These are phyloP conservation scores for Papio anubis DNA, from an alignment of 2,113 vertebrate species.

Conservation along the genomic window DNA sequence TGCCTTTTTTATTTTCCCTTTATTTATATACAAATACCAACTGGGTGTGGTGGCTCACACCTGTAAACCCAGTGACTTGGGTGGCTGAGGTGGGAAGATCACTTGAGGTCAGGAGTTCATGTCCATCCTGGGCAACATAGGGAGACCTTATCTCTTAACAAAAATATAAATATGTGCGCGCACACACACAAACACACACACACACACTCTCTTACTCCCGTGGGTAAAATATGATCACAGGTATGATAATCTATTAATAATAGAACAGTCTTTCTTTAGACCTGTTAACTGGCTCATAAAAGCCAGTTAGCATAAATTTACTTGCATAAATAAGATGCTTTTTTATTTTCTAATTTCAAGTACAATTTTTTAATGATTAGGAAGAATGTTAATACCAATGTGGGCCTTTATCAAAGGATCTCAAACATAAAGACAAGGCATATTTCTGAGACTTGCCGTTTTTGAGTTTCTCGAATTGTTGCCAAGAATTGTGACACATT, in stretches of 20 bases:
- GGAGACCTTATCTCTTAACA: background rate
- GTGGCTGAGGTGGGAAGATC: background rate
- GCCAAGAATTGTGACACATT: background rate
- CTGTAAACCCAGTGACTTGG: background rate
- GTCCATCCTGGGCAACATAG: background rate
- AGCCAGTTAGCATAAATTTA: constrained; percentile 19
- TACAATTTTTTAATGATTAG: constrained; percentile 32
- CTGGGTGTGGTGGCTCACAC: background rate
- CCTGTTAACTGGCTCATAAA: background rate
- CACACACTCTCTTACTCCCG: background rate
- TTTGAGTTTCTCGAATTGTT: constrained; percentile 41
- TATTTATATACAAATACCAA: background rate
- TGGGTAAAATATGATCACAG: background rate
- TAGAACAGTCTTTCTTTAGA: constrained; percentile 25
- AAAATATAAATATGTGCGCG: background rate
- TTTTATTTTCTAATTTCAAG: constrained; percentile 36
- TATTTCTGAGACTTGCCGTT: constrained; percentile 21
- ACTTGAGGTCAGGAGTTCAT: background rate
- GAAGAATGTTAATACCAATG: background rate
- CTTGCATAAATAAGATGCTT: constrained; percentile 19
- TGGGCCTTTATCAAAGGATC: constrained; percentile 51
- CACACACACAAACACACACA: no score
- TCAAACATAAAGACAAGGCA: constrained; percentile 40
- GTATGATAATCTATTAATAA: background rate
- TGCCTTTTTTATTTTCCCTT: background rate